Conservation (phyloP, 2,113 vertebrate species). For the Copsychus sechellarum region DNA sequence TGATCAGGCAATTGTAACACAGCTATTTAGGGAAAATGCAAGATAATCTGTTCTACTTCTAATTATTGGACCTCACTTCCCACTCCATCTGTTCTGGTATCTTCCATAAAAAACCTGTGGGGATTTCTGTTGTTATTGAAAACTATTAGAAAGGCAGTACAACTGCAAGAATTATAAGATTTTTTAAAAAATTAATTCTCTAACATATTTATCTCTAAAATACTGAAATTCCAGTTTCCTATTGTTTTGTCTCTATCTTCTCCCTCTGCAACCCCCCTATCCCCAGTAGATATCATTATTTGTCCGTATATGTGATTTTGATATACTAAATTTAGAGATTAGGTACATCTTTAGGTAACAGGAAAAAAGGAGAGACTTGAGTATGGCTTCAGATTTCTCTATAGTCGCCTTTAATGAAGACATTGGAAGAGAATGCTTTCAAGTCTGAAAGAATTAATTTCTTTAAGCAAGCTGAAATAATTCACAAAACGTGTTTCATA, state of each 20-base stretch:
- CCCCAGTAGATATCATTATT: neutral
- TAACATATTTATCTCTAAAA: neutral
- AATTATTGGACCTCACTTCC: neutral
- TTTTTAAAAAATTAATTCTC: neutral
- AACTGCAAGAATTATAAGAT: neutral
- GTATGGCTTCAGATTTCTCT: neutral
- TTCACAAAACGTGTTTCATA: neutral
- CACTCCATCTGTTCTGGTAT: neutral
- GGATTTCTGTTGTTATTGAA: neutral
- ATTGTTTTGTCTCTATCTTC: neutral
- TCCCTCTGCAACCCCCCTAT: rapidly evolving
- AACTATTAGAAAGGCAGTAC: neutral
- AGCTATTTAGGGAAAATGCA: neutral
- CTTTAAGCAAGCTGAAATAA: neutral
- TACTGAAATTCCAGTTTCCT: neutral
- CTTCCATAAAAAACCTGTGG: neutral
- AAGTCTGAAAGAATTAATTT: neutral
- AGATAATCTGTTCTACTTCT: neutral
- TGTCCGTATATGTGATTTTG: neutral
- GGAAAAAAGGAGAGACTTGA: neutral
- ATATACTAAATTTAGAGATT: neutral
- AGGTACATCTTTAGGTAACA: neutral
- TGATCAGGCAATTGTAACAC: neutral
- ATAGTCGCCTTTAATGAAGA: neutral
- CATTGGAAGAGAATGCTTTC: neutral